Conservation (phyloP, 1,140 invertebrate species). For the Nymphalis io region DNA sequence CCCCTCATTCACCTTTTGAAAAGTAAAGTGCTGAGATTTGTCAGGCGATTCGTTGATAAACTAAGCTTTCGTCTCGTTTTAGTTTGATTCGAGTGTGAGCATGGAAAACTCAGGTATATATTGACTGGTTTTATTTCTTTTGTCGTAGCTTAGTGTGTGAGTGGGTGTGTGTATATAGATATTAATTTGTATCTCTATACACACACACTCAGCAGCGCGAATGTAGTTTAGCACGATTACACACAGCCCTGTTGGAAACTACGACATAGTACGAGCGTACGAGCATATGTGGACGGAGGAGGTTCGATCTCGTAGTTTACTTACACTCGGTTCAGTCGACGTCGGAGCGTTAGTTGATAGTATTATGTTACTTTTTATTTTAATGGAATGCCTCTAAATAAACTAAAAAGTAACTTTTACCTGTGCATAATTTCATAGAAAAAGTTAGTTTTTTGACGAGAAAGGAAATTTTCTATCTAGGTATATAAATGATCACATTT, state of each 20-base stretch:
- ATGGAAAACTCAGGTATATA: too few species aligned
- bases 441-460: neutral
- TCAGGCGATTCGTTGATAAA: too few species aligned
- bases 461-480: neutral
- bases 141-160: too few species aligned
- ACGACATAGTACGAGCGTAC: neutral
- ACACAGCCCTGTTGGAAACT: neutral
- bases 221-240: neutral
- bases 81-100: too few species aligned
- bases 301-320: neutral
- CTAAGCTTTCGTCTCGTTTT: too few species aligned
- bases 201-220: neutral
- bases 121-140: too few species aligned
- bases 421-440: neutral
- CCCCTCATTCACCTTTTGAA: too few species aligned
- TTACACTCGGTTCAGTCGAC: too few species aligned
- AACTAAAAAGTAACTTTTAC: conserved; percentile 1
- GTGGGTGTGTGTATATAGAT: too few species aligned
- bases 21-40: too few species aligned
- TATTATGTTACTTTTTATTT: neutral
- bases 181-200: too few species aligned
- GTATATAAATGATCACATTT: neutral
- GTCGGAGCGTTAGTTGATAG: too few species aligned
- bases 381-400: neutral
- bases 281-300: neutral